Evolutionary conservation across 2,888 invertebrate genomes (phyloP).

Genomic region (Drosophila nr. perissopoda): DNA sequence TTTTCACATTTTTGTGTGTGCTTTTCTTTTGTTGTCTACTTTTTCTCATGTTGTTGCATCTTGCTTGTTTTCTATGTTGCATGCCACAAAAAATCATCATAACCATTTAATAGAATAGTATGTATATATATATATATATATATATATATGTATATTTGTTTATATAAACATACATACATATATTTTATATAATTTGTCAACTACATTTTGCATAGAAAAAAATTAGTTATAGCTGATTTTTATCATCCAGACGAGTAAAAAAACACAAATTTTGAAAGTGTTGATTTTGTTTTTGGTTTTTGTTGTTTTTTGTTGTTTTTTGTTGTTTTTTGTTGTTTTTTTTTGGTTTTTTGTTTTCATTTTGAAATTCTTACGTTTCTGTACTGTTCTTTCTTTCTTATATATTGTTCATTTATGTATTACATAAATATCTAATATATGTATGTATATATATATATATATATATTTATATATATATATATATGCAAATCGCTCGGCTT

Average conservation of each 20-base stretch:
- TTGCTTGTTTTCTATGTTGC: constrained; percentile 13
- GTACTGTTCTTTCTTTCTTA: constrained; percentile 7
- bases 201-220: constrained; percentile 72
- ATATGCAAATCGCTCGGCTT: constrained; percentile 64
- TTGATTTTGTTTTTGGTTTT: constrained; percentile 1
- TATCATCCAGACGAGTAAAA: constrained; percentile 36
- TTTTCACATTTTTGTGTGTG: constrained; percentile 42
- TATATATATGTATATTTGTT: constrained; percentile 15
- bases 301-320: neutral
- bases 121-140: constrained; percentile 28
- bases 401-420: constrained; percentile 57
- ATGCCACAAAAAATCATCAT: constrained; percentile 44
- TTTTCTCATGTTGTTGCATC: constrained; percentile 6
- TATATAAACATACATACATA: constrained; percentile 32
- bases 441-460: constrained; percentile 36
- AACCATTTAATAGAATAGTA: constrained; percentile 48
- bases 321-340: neutral
- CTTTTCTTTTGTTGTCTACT: constrained; percentile 6
- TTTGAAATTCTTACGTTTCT: constrained; percentile 28
- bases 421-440: constrained; percentile 61
- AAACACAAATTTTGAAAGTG: constrained; percentile 17
- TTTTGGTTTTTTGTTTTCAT: neutral
- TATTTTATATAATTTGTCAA: constrained; percentile 54
- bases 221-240: constrained; percentile 59
- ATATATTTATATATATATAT: constrained; percentile 31